Base-by-base conservation (phyloP, 2,888 invertebrate species). In the Erynnis tages region DNA sequence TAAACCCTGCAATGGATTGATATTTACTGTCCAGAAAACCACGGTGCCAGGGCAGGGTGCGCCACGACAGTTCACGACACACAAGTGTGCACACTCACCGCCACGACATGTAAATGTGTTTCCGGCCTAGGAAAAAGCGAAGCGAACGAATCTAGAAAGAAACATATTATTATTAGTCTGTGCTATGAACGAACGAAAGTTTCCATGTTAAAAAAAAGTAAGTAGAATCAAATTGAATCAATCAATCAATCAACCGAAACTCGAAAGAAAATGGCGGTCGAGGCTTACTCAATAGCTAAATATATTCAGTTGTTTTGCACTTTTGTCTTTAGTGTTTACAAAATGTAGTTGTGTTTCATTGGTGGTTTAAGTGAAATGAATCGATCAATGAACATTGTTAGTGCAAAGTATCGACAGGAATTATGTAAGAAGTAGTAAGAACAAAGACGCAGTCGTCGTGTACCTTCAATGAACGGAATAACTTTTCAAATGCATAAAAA, bases 351-450 rank as follows among this genome's bases (percentile, higher is more conserved):
- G 57, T 60, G 60, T 48, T 67, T 56, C 61, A 56, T 67, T 73
- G 68, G 76, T 68, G 61, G 58, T 66, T 56, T 69, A 73, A 72
- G 66, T 71, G 69, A 65, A 68, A 68, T 76, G 69, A 62, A 61
- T 59, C 57, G 61, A 56, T 53, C 52, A 57, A 62, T 43, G 63
- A 64, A 76, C 70, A 61, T 63, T 73, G 53, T 55, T 56, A 62
- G 66, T 67, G 63, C 61, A 45, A 40, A 52, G 63, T 64, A 65
- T 56, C 56, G 63, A 64, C 66, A 52, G 57, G 59, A 82, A 86
- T 80, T 81, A 88, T 88, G 88, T 84, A 80, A 85, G 77, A 73
- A 79, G 65, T 67, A 72, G 88, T 84, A 80, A 85, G 77, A 73
- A 79, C 66, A 68, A 72, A 73, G 68, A 72, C 67, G 62, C 63